Evolutionary conservation across 64 coral and sea anemone genomes (phyloP), one percentile per base, ranked within the genome.

Genomic region (Hydrozoanthus tunicans): DNA sequence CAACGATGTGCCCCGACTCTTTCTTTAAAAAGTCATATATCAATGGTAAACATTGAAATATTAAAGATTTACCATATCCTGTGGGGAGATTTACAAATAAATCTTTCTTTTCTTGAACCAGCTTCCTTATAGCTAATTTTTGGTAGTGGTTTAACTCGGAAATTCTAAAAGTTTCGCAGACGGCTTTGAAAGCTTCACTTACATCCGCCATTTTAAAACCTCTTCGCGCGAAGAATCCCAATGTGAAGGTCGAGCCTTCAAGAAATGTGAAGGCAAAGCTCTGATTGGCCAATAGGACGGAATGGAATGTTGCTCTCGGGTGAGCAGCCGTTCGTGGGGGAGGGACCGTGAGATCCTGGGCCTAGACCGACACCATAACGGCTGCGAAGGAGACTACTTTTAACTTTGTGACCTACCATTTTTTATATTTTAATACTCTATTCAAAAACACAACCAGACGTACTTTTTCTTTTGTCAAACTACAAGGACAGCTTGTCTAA

Each of bases 1-100:
- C 59, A 24, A 81, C 79, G 25, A 63, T 81, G 24, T 81, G 79
- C 11, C 79, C 79, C 14, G 59, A 81, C 59, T 27, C 9, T 61
- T 60, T 62, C 6, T 9, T 60, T 6, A 81, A 27, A 27, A 26
- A 61, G 60, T 81, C 79, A 78, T 77, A 89, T 23, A 90, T 32
- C 7, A 76, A n/a, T 43, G 25, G 58, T 53, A 90, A 72, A 9
- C 69, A 24, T 90, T 90, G 73, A 52, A 51, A 89, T 43, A 77
- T 89, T 7, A 89, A 57, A n/a, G 71, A 89, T 62, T 89, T 89
- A 1, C 86, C 71, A 51, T 75, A 89, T 71, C 72, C 71, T 62
- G 86, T 62, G 6, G 70, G 85, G 58, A 80, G 25, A 80, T 78
- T 57, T 15, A 57, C 76, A 56, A 78, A 78, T 13, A 78, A 12